Base-by-base conservation (phyloP, 2,113 vertebrate genomes). In the Manacus vitellinus region DNA sequence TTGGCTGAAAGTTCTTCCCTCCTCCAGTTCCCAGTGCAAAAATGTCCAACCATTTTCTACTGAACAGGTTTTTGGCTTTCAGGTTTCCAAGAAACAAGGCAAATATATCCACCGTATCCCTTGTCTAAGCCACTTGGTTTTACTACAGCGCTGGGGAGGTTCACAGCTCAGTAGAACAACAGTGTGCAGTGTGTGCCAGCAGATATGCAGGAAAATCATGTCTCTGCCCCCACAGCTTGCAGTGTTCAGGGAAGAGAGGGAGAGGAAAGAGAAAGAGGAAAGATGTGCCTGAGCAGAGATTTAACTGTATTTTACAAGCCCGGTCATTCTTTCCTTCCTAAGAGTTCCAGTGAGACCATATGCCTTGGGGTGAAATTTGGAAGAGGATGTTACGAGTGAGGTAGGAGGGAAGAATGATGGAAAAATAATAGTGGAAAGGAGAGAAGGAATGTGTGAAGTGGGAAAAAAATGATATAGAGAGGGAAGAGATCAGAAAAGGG, bases 21-120 rank as follows among this genome's bases (percentile, higher is more conserved):
- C 89, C 93, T 95, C 83, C 56, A 7, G 83, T 88, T 97, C 80
- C 91, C 80, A 10, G 70, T 10, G 66, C 74, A 78, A 91, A 94
- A 93, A 82, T 3, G 70, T 91, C 81, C 84, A 89, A 33, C 84
- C 89, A 51, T 89, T 96, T 94, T 96, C 71, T 92, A 12, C 89
- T 52, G 16, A 84, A 74, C 92, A 91, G 95, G 75, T 86, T 95
- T 94, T 88, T 88, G 63, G 51, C 62, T 96, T 96, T 84, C 92
- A 89, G 94, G 92, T 96, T 97, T 97, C 93, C 89, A 94, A 86
- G 94, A 81, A 93, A 97, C 94, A 89, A 86, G 93, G 88, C 92
- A 93, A 93, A 95, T 95, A 71, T 87, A 95, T 95, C 80, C 72
- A 77, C 86, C 0, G 9, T 49, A 23, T 89, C 76, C 84, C 61